These are phyloP conservation scores for Anastrepha obliqua DNA, from an alignment of 1,140 invertebrate species.

Conservation along the genomic window DNA sequence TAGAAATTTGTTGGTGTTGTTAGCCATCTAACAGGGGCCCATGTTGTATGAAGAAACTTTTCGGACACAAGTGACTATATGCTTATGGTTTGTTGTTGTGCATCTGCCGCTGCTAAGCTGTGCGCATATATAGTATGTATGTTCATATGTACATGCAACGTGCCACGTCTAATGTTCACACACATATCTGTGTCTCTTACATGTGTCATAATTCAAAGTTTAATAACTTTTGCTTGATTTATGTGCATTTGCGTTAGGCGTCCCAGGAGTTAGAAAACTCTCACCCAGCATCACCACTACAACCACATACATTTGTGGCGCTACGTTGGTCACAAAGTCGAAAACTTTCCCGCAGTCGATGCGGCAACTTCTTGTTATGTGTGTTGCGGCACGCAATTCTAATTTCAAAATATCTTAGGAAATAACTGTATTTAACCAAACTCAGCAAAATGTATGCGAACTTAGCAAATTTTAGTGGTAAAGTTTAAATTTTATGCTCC, in stretches of 20 bases:
- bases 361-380: slow-evolving; percentile 1
- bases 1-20: not conserved
- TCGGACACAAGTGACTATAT: not conserved
- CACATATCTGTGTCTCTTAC: not conserved
- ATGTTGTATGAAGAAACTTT: not conserved
- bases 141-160: not conserved
- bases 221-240: slow-evolving; percentile 53
- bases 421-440: slow-evolving; percentile 33
- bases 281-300: not conserved
- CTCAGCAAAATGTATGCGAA: slow-evolving; percentile 28
- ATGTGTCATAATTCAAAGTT: slow-evolving; percentile 52
- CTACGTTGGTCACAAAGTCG: slow-evolving; percentile 30
- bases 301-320: slow-evolving; percentile 14
- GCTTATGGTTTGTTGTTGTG: not conserved
- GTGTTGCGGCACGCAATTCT: not conserved
- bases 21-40: not conserved
- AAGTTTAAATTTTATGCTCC: slow-evolving; percentile 8
- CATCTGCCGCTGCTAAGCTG: not conserved
- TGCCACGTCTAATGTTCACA: not conserved
- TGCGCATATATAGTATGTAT: not conserved
- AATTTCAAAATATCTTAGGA: slow-evolving; percentile 16
- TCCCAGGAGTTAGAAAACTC: not conserved
- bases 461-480: slow-evolving; percentile 35
- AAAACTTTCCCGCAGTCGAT: slow-evolving; percentile 4
- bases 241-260: slow-evolving; percentile 39